Percentiles rank a stretch among this genome's conserved stretches.
Evolutionary conservation across 1,140 invertebrate species (phyloP).

Genomic region (Aphaenogaster floridana): DNA sequence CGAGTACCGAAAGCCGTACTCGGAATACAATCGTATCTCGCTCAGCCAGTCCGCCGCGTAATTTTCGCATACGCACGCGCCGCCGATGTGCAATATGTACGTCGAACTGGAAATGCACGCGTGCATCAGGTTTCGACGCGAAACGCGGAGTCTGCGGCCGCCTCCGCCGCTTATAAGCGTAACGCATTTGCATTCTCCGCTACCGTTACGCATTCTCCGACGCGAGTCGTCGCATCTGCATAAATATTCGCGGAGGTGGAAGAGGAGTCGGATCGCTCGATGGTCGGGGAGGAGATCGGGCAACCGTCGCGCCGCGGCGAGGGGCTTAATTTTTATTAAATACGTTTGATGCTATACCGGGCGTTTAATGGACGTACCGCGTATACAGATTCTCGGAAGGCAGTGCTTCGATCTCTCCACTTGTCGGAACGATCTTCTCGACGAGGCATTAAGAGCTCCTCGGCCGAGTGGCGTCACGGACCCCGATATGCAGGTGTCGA

Average conservation of each 20-base stretch:
- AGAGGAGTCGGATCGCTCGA: neutral
- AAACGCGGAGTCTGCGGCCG: constrained; percentile 13
- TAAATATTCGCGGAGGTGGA: constrained; percentile 74
- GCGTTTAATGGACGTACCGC: constrained; percentile 77
- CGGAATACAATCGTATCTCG: constrained; percentile 74
- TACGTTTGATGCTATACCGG: constrained; percentile 77
- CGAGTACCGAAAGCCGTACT: constrained; percentile 52
- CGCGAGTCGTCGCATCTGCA: constrained; percentile 76
- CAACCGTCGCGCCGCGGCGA: constrained; percentile 1
- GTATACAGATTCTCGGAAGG: constrained; percentile 77
- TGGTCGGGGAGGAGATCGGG: neutral
- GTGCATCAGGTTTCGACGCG: constrained; percentile 52
- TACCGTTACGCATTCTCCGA: constrained; percentile 76
- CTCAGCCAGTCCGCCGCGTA: constrained; percentile 46
- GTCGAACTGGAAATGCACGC: constrained; percentile 62
- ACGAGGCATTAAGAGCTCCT: constrained; percentile 32
- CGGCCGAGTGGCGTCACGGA: constrained; percentile 46
- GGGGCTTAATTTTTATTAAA: constrained; percentile 78
- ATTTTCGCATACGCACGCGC: constrained; percentile 49
- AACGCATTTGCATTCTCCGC: constrained; percentile 80
- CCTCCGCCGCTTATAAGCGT: constrained; percentile 71
- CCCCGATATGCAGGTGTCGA: constrained; percentile 64
- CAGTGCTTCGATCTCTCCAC: constrained; percentile 58
- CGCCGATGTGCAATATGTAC: constrained; percentile 11
- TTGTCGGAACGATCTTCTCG: constrained; percentile 57